phyloP scores from a whole-genome alignment of 2,113 vertebrate genomes.

The Pan paniscus region DNA sequence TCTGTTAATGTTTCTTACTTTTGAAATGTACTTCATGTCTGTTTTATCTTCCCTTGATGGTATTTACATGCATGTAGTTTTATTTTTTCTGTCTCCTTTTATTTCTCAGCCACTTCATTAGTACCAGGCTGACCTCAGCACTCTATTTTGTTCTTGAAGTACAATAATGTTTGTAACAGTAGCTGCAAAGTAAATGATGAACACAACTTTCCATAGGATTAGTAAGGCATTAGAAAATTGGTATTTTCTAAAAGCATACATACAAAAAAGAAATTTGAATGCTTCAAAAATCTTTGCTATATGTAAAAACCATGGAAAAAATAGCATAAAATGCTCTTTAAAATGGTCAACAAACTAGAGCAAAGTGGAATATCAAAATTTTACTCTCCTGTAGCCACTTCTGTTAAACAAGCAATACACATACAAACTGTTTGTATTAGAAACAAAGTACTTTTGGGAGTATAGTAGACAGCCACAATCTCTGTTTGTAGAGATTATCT shows the following conservation, averaged over 20 bases:
- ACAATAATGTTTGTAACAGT: neutral
- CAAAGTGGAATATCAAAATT: neutral
- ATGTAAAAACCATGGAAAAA: neutral
- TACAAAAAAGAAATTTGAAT: neutral
- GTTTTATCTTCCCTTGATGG: neutral
- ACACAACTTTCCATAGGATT: neutral
- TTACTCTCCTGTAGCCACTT: neutral
- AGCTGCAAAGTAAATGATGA: neutral
- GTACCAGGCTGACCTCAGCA: neutral
- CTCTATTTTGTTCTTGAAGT: neutral
- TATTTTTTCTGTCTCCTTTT: neutral
- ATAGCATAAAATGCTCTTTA: neutral
- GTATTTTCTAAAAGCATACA: neutral
- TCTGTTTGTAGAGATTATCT: neutral
- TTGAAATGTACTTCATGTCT: neutral
- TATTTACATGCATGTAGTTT: neutral
- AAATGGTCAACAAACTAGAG: neutral
- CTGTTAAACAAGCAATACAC: neutral
- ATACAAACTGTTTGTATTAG: neutral
- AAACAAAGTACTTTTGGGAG: neutral
- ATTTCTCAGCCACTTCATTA: neutral
- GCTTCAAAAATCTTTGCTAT: neutral
- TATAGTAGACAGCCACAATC: neutral
- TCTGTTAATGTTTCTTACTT: neutral
- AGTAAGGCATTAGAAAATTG: neutral